A percentile compares a stretch with the other conserved stretches of the same genome.
These are phyloP conservation scores for Drosophila multiciliata DNA, from an alignment of 2,888 invertebrate genomes.

Conservation along the genomic window DNA sequence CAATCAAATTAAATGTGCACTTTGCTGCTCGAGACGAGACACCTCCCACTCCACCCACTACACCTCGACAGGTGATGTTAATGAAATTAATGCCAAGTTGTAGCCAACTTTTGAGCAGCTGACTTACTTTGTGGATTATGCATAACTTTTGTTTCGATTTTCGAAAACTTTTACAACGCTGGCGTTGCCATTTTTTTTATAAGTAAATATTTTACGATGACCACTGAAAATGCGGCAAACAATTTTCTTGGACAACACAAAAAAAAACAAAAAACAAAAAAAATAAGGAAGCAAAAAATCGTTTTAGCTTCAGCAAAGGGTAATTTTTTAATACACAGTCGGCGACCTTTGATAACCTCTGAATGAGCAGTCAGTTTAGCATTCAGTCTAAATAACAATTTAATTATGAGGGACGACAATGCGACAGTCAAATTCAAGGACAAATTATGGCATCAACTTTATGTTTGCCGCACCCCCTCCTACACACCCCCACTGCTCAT, in stretches of 20 bases:
- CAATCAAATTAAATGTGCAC: constrained; percentile 64
- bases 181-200: constrained; percentile 13
- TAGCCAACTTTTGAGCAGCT: constrained; percentile 53
- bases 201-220: constrained; percentile 20
- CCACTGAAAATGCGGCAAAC: constrained; percentile 32
- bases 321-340: constrained; percentile 58
- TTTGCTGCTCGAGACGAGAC: constrained; percentile 25
- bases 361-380: constrained; percentile 70
- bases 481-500: not conserved
- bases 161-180: constrained; percentile 45
- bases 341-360: constrained; percentile 70
- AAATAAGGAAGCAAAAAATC: constrained; percentile 1
- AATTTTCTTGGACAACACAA: constrained; percentile 14
- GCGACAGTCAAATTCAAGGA: constrained; percentile 64
- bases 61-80: constrained; percentile 49
- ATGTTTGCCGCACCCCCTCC: constrained; percentile 15
- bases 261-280: not conserved
- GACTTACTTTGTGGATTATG: constrained; percentile 57
- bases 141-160: constrained; percentile 54
- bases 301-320: constrained; percentile 40
- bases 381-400: constrained; percentile 65
- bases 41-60: not conserved
- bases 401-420: constrained; percentile 66
- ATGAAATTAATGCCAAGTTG: constrained; percentile 68
- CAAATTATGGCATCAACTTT: constrained; percentile 74